Percentiles rank a stretch among this genome's conserved stretches.
Evolutionary conservation across 2,888 invertebrate species (phyloP).

Genomic region (Megastigmus dorsalis): DNA sequence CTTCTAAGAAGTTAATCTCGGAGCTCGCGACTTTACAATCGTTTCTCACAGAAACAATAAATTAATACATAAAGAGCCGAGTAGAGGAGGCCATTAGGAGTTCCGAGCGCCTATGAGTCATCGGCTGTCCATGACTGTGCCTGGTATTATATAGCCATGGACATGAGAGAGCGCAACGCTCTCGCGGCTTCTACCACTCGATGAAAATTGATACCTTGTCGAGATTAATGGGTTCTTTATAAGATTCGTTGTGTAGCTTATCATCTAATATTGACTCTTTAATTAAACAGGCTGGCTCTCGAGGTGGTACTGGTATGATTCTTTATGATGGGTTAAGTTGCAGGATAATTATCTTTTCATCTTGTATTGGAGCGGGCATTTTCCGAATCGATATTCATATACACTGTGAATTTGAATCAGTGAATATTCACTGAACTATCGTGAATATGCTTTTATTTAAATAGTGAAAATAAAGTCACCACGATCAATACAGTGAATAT

Average conservation of each 20-base stretch:
- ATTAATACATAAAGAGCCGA: conserved; percentile 31
- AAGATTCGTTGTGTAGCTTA: conserved; percentile 3
- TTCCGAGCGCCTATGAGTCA: conserved; percentile 24
- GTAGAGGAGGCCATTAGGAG: too few relatives aligned
- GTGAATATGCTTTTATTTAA: too few relatives aligned
- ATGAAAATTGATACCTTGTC: conserved; percentile 35
- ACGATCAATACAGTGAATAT: too few relatives aligned
- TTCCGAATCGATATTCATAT: too few relatives aligned
- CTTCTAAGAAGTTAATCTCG: conserved; percentile 32
- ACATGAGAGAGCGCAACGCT: neutral
- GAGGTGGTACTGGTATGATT: too few relatives aligned
- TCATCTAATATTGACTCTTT: neutral
- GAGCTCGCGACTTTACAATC: conserved; percentile 31
- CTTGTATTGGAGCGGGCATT: too few relatives aligned
- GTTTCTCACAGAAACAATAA: conserved; percentile 45
- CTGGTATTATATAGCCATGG: neutral
- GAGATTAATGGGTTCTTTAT: conserved; percentile 16
- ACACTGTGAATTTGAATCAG: too few relatives aligned
- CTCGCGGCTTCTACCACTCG: neutral
- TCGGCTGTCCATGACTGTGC: neutral
- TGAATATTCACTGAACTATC: too few relatives aligned
- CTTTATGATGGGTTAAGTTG: too few relatives aligned
- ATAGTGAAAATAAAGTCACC: too few relatives aligned
- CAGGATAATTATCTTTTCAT: too few relatives aligned
- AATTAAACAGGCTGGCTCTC: neutral